Evolutionary conservation across 37 sponge, comb jelly and placozoan genomes (phyloP).

Genomic region (Geodia barretti): DNA sequence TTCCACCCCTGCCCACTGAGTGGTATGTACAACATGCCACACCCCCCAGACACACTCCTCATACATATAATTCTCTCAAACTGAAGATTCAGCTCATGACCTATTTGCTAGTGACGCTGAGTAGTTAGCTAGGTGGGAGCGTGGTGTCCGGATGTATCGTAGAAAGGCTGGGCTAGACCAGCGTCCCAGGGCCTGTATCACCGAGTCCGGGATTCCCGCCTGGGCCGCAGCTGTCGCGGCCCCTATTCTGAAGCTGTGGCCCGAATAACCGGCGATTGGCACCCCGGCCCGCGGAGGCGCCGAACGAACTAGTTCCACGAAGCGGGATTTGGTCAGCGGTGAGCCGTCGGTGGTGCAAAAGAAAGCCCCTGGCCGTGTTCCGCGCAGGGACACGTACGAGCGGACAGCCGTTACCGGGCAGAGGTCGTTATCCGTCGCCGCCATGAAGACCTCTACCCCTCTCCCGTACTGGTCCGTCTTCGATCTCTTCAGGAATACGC

Average conservation of each 20-base stretch:
- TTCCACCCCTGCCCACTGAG: too few relatives aligned
- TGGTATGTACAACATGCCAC: too few relatives aligned
- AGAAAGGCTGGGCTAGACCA: slow-evolving; percentile 12
- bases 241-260: slow-evolving; percentile 48
- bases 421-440: slow-evolving; percentile 15
- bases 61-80: too few relatives aligned
- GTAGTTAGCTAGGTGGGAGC: neutral
- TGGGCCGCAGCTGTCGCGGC: slow-evolving; percentile 36
- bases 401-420: slow-evolving; percentile 31
- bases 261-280: slow-evolving; percentile 9
- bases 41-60: too few relatives aligned
- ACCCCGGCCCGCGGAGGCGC: neutral
- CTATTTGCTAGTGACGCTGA: too few relatives aligned
- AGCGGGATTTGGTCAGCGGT: slow-evolving; percentile 24
- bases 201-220: slow-evolving; percentile 3
- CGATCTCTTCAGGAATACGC: slow-evolving; percentile 19
- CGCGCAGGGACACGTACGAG: slow-evolving; percentile 18
- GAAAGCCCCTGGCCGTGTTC: slow-evolving; percentile 12
- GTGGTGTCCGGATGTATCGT: slow-evolving; percentile 8
- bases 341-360: slow-evolving; percentile 11
- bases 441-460: slow-evolving; percentile 26
- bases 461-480: slow-evolving; percentile 43
- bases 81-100: too few relatives aligned
- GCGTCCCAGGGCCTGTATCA: slow-evolving; percentile 11
- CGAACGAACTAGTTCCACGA: slow-evolving; percentile 7